phyloP scores from a whole-genome alignment of 2,888 invertebrate genomes.

The Cerastis leucographa region DNA sequence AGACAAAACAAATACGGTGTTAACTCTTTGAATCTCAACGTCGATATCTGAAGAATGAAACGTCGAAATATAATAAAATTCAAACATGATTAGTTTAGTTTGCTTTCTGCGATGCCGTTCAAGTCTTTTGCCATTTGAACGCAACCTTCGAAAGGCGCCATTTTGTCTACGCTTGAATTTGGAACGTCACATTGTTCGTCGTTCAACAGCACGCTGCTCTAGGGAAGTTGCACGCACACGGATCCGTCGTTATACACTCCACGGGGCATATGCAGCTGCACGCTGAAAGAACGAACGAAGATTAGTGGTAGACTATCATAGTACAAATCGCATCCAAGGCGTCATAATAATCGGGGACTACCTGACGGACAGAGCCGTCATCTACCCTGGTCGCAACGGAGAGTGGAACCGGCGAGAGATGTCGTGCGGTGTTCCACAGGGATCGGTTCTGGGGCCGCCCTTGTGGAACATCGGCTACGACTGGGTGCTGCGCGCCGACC shows the following conservation, averaged over 20 bases:
- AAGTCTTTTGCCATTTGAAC: constrained; percentile 22
- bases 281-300: constrained; percentile 74
- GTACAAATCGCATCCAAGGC: background rate
- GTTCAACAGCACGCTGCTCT: constrained; percentile 82
- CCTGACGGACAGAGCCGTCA: too few species aligned
- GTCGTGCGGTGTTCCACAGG: too few species aligned
- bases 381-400: too few species aligned
- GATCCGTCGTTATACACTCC: constrained; percentile 85
- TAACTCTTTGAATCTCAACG: too few species aligned
- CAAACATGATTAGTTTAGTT: constrained; percentile 50
- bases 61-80: constrained; percentile 22
- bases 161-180: constrained; percentile 77
- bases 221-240: constrained; percentile 86
- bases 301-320: background rate
- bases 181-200: constrained; percentile 69
- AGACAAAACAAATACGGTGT: too few species aligned
- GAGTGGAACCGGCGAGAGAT: too few species aligned
- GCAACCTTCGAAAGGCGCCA: constrained; percentile 51
- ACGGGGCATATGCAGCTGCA: constrained; percentile 85
- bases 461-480: too few species aligned
- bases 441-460: too few species aligned
- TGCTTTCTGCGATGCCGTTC: constrained; percentile 12
- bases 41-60: too few species aligned
- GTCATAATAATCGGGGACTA: too few species aligned
- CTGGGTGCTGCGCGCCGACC: too few species aligned